Conservation (phyloP, 2,888 invertebrate species). For the Drosophila austrosaltans region DNA sequence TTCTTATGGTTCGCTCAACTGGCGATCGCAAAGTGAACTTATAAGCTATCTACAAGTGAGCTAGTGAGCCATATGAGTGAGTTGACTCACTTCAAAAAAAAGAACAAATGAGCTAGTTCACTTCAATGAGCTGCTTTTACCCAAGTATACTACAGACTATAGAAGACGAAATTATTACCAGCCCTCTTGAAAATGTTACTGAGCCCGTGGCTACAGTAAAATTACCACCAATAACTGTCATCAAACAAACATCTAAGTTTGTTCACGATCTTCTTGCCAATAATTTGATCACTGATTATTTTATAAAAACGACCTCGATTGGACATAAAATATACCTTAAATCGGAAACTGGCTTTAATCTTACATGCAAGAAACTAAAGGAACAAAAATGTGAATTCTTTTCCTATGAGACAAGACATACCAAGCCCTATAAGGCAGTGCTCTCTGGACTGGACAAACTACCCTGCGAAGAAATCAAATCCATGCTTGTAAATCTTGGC, state of each 20-base stretch:
- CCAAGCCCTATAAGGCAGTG: conserved; percentile 13
- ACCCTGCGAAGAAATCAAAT: background rate
- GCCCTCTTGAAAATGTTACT: background rate
- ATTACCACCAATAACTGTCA: conserved; percentile 4
- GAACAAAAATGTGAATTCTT: conserved; percentile 11
- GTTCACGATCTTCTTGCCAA: conserved; percentile 9
- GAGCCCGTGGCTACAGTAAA: background rate
- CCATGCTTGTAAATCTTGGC: background rate
- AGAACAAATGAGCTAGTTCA: too few species aligned
- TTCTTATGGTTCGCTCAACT: too few species aligned
- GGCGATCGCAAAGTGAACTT: too few species aligned
- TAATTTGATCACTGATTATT: conserved; percentile 11
- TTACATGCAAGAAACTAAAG: background rate
- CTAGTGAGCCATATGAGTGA: too few species aligned
- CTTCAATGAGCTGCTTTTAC: too few species aligned
- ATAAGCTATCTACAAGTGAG: too few species aligned
- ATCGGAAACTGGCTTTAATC: conserved; percentile 8
- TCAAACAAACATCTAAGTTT: conserved; percentile 7
- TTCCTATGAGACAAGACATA: conserved; percentile 1
- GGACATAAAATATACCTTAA: conserved; percentile 12
- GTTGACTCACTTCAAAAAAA: too few species aligned
- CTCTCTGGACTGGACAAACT: conserved; percentile 12
- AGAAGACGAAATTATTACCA: background rate
- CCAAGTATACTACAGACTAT: background rate
- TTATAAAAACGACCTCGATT: conserved; percentile 20